Evolutionary conservation across 2,797 vertebrate species (phyloP), one percentile per base, ranked within the genome.

Genomic region (Silurus lanzhouensis): DNA sequence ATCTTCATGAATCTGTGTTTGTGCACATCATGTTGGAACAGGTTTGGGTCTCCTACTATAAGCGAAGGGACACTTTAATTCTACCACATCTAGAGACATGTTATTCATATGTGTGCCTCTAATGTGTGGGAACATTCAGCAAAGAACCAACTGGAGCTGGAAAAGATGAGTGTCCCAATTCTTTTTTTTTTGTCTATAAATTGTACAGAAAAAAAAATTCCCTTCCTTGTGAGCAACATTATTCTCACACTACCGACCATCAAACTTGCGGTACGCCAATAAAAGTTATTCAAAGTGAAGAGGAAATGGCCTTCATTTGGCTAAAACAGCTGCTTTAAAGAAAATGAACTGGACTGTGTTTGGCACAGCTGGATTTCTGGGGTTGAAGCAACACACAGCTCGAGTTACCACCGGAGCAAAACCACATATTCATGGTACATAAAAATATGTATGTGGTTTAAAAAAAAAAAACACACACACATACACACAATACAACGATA

Each of bases 311-410:
- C 78, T 81, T 1, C 44, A 52, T 52, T 52, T 66, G 17, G n/a
- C n/a, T 31, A 27, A 17, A 83, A 72, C 67, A 61, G 6, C 52
- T 55, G 78, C 22, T 55, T 81, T 52, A 52, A 66, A 27, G 61
- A 81, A 71, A 12, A 38, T 17, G 52, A 83, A 61, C 52, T 12
- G 44, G 63, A 68, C 60, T 46, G n/a, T 72, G n/a, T 64, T 86
- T 55, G 74, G 13, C 81, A 70, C 85, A 87, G 85, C 85, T 83
- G 82, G 44, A 67, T 72, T 55, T 27, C 31, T 52, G 77, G 52
- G 44, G 27, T 86, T 86, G 85, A 64, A 38, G 76, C 46, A 79
- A 79, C 27, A 55, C 14, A 0, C 46, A 66, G 76, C 66, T 80
- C 14, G 31, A 19, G 64, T 83, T 72, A 72, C 85, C 48, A 66